These are phyloP conservation scores for Leucophora obtusa DNA, from an alignment of 2,888 invertebrate species.

Conservation along the genomic window DNA sequence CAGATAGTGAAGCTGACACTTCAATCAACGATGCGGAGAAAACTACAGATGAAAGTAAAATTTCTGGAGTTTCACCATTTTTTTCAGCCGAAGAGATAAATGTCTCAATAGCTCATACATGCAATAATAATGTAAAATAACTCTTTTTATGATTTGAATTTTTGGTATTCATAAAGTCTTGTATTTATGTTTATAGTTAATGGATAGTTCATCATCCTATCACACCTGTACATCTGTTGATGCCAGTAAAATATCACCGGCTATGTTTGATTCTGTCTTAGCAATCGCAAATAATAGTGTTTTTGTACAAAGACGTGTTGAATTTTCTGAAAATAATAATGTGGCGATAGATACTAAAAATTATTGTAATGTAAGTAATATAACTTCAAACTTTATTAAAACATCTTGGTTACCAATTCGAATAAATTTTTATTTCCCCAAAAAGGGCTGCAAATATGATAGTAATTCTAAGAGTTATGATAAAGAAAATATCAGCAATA, in stretches of 20 bases:
- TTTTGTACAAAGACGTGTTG: slow-evolving; percentile 67
- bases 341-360: slow-evolving; percentile 38
- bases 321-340: slow-evolving; percentile 67
- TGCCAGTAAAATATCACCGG: slow-evolving; percentile 71
- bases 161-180: not conserved
- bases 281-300: slow-evolving; percentile 56
- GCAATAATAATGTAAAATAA: slow-evolving; percentile 67
- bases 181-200: slow-evolving; percentile 64
- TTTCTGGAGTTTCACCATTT: slow-evolving; percentile 88
- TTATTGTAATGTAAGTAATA: slow-evolving; percentile 72
- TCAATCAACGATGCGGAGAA: slow-evolving; percentile 73
- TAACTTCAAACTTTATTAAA: not conserved
- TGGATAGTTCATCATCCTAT: slow-evolving; percentile 77
- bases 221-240: slow-evolving; percentile 77
- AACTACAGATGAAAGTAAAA: slow-evolving; percentile 78
- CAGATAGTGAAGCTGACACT: slow-evolving; percentile 77
- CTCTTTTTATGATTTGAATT: not conserved
- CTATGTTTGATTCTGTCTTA: slow-evolving; percentile 42
- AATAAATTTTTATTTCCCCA: slow-evolving; percentile 12
- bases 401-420: slow-evolving; percentile 13
- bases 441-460: slow-evolving; percentile 74
- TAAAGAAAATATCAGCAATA: slow-evolving; percentile 74
- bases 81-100: slow-evolving; percentile 84
- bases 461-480: slow-evolving; percentile 65
- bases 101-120: slow-evolving; percentile 73